Evolutionary conservation across 2,797 vertebrate genomes (phyloP).

Genomic region (Rhinella marina): DNA sequence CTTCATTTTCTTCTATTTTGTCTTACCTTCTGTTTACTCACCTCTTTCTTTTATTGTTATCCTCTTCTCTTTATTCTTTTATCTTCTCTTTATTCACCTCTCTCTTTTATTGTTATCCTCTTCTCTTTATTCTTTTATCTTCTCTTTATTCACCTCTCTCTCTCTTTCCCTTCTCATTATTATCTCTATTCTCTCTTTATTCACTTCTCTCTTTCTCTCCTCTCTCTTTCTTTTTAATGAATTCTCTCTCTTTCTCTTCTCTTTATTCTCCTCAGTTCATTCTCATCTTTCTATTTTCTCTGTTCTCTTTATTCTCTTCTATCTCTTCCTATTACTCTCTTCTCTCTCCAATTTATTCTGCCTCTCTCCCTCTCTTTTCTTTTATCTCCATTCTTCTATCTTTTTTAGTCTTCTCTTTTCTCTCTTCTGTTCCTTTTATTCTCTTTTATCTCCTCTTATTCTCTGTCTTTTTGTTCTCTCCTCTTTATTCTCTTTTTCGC

Average conservation of each 20-base stretch:
- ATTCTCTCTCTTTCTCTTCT: not conserved
- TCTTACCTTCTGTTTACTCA: not conserved
- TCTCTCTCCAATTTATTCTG: no score
- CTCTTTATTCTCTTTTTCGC: not conserved
- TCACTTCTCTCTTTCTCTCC: no score
- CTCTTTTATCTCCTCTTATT: no score
- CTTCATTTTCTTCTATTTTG: not conserved
- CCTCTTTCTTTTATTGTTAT: no score
- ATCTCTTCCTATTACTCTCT: no score
- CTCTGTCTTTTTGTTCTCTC: no score
- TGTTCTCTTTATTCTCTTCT: not conserved
- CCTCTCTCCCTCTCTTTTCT: not conserved
- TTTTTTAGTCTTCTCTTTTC: no score
- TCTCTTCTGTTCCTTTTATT: no score
- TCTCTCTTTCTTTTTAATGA: no score
- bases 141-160: not conserved
- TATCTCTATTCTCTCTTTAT: no score
- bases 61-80: no score
- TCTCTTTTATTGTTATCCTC: not conserved
- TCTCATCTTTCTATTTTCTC: not conserved
- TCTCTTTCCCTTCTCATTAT: no score
- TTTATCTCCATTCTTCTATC: not conserved
- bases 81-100: not conserved
- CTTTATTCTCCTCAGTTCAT: not conserved
- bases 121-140: not conserved